Conservation (phyloP, 2,113 vertebrate species). For the Dipodomys spectabilis region DNA sequence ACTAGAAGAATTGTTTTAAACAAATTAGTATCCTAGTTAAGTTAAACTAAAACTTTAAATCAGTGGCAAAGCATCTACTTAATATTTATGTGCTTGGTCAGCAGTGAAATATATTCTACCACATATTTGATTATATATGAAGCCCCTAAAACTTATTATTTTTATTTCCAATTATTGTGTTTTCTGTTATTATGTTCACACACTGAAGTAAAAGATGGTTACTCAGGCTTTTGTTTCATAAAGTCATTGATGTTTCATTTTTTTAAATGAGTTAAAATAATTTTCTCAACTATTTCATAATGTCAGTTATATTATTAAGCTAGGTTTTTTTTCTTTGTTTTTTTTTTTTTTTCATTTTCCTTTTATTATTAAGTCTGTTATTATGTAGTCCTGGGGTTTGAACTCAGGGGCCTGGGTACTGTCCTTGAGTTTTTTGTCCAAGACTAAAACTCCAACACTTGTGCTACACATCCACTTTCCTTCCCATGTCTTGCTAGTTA, state of each 20-base stretch:
- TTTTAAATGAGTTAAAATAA: neutral
- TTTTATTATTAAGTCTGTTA: too few species aligned
- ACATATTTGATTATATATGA: neutral
- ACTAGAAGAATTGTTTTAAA: neutral
- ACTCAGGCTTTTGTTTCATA: neutral
- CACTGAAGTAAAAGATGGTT: neutral
- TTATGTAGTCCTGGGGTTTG: too few species aligned
- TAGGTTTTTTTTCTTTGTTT: neutral
- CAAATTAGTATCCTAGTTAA: neutral
- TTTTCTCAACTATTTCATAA: constrained; percentile 8
- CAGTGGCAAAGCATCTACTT: neutral
- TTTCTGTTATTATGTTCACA: neutral
- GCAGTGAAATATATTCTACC: neutral
- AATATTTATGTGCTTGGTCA: neutral
- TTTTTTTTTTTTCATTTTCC: neutral
- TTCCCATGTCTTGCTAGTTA: too few species aligned
- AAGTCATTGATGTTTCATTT: neutral
- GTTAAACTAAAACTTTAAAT: neutral
- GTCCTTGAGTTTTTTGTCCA: too few species aligned
- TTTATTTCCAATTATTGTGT: neutral
- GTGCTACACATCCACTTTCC: too few species aligned
- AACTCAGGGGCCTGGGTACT: too few species aligned
- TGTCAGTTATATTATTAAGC: neutral
- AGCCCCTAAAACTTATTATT: neutral
- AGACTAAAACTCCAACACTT: too few species aligned